Percentiles rank a stretch among this genome's conserved stretches.
These are phyloP conservation scores for Salminus brasiliensis DNA, from an alignment of 2,113 vertebrate genomes.

Conservation along the genomic window DNA sequence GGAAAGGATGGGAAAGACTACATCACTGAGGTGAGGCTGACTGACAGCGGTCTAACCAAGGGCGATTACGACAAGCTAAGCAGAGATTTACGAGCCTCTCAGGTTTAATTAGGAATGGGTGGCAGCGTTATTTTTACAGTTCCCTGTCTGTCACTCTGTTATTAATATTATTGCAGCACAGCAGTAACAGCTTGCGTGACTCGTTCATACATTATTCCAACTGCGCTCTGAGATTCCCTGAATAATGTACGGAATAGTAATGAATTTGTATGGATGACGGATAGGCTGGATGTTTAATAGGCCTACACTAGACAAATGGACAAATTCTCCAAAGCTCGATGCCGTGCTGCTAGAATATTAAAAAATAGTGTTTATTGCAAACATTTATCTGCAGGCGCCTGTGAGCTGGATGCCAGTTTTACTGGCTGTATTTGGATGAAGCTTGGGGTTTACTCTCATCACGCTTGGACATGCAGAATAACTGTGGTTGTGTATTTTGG, in stretches of 20 bases:
- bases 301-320: background rate
- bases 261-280: background rate
- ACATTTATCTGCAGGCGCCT: background rate
- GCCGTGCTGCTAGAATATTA: background rate
- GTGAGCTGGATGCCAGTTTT: background rate
- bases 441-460: background rate
- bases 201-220: background rate
- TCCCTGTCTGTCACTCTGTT: background rate
- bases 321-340: background rate
- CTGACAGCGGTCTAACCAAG: background rate
- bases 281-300: background rate
- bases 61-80: too few species aligned
- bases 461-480: too few species aligned
- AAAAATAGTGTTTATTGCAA: background rate
- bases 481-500: background rate
- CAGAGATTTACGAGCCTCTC: background rate
- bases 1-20: slow-evolving; percentile 98
- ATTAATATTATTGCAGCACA: background rate
- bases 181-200: background rate
- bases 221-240: background rate
- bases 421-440: background rate
- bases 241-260: background rate
- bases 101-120: background rate
- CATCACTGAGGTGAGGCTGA: slow-evolving; percentile 89
- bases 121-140: too few species aligned